Percentiles rank a stretch among this genome's conserved stretches.
Conservation (phyloP, 2,797 vertebrate species). For the Tiaroga cobitis region DNA sequence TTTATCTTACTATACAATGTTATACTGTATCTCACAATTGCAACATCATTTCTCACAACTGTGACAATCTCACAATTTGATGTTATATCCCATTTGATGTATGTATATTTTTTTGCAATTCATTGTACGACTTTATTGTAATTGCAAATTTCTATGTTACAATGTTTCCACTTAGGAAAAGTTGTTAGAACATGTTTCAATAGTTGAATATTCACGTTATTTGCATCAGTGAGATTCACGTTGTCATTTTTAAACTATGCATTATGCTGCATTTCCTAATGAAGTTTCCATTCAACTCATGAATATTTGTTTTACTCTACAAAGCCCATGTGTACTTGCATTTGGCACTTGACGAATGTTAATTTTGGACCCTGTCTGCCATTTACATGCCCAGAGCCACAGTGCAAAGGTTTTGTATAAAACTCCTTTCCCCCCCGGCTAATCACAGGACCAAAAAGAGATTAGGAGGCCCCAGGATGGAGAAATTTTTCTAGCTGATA, state of each 20-base stretch:
- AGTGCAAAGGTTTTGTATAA: slow-evolving; percentile 7
- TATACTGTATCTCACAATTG: not conserved
- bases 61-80: not conserved
- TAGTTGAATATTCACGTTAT: not conserved
- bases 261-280: not conserved
- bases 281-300: not conserved
- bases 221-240: not conserved
- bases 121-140: not conserved
- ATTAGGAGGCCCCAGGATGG: slow-evolving; percentile 36
- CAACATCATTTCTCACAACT: not conserved
- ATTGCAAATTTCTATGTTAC: not conserved
- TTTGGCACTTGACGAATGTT: not conserved
- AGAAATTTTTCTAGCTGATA: slow-evolving; percentile 55
- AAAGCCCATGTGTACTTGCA: not conserved
- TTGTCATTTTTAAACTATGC: not conserved
- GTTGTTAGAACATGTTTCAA: too few species aligned
- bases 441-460: slow-evolving; percentile 38
- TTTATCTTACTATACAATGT: not conserved
- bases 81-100: not conserved
- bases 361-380: not conserved
- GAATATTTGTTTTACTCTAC: not conserved
- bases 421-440: slow-evolving; percentile 17
- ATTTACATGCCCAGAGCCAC: not conserved
- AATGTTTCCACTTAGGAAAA: not conserved
- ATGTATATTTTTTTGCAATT: too few species aligned